Evolutionary conservation across 2,888 invertebrate genomes (phyloP).

Genomic region (Lutraria lutraria): DNA sequence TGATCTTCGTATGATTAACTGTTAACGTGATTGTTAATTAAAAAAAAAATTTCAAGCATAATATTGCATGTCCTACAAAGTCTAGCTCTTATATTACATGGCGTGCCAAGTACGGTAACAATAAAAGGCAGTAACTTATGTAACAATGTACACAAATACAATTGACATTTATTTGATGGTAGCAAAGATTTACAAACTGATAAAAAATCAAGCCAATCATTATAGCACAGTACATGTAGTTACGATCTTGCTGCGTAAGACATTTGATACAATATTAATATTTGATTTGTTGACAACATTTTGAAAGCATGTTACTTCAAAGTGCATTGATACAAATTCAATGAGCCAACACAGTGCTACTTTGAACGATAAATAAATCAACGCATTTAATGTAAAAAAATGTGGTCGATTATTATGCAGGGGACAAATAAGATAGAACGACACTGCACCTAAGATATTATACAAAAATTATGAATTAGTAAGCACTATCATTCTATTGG

Average conservation of each 20-base stretch:
- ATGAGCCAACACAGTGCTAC: too few relatives aligned
- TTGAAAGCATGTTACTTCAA: not conserved
- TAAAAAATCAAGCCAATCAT: not conserved
- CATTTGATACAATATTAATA: not conserved
- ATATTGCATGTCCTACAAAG: not conserved
- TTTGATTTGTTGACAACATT: not conserved
- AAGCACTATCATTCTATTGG: not conserved
- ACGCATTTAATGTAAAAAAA: too few relatives aligned
- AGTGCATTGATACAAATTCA: not conserved
- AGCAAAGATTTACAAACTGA: not conserved
- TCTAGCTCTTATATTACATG: not conserved
- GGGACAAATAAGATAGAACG: too few relatives aligned
- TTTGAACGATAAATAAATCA: too few relatives aligned
- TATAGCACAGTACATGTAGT: not conserved
- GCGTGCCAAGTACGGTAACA: not conserved
- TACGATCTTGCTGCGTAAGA: not conserved
- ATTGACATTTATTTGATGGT: not conserved
- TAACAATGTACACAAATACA: not conserved
- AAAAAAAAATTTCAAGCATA: not conserved
- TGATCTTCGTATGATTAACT: not conserved
- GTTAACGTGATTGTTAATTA: constrained; percentile 9
- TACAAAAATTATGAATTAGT: not conserved
- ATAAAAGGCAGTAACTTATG: not conserved
- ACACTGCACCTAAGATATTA: not conserved
- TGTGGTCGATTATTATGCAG: too few relatives aligned